These are phyloP conservation scores for Amphilophus citrinellus DNA, from an alignment of 2,113 vertebrate species.

Conservation along the genomic window DNA sequence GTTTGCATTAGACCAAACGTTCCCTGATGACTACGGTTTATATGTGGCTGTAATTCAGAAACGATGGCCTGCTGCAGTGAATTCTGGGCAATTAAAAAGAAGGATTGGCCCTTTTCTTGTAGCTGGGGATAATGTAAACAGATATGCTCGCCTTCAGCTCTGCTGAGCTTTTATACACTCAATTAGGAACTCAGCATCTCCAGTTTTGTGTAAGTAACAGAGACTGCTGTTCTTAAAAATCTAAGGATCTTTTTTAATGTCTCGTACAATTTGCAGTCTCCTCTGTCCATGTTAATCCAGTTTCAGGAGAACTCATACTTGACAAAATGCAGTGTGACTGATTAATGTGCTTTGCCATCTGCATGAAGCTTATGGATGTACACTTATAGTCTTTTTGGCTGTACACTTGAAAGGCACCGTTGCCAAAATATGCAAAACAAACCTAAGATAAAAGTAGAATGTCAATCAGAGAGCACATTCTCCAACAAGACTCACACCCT, in stretches of 20 bases:
- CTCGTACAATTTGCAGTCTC: neutral
- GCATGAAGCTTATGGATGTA: neutral
- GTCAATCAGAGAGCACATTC: neutral
- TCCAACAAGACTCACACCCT: neutral
- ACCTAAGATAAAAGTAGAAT: neutral
- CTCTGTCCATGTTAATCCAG: neutral
- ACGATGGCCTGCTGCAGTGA: neutral
- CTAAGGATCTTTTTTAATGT: neutral
- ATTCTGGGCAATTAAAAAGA: neutral
- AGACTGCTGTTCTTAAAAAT: neutral
- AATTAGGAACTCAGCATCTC: neutral
- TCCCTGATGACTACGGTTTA: neutral
- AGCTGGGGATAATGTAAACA: neutral
- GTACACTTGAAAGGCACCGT: neutral
- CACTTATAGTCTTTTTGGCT: neutral
- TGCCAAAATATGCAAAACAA: neutral
- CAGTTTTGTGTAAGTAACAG: neutral
- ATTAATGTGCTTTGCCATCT: neutral
- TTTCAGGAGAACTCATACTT: neutral
- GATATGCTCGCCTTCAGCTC: neutral
- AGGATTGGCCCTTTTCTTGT: neutral
- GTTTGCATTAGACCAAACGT: neutral
- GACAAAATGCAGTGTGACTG: neutral
- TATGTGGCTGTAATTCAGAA: neutral
- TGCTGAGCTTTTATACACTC: neutral